Base-by-base conservation (phyloP, 2,888 invertebrate species). In the Pherbina coryleti region DNA sequence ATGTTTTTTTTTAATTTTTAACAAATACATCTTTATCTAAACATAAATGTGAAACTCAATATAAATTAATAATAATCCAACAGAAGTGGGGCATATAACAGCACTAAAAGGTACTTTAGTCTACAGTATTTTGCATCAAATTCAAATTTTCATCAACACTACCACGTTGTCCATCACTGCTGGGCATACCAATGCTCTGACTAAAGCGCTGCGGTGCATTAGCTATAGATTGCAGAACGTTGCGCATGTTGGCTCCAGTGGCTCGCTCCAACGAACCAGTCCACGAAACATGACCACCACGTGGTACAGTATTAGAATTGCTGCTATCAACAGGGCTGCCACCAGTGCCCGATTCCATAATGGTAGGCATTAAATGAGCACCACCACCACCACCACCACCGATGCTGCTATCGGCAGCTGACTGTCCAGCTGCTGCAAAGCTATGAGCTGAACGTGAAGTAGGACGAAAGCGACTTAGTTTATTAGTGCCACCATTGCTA, bases 371-470 rank as follows among this genome's bases (percentile, higher is more conserved):
- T 22, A 60, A 60, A 37, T 37, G 84, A 82, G 72, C 66, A 76
- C 5, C 78, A 22, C 3, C 79, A 31, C 44, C 81, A 82, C 22
- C 44, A 78, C 44, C 34, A 83, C 83, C 37, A 70, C 60, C 64
- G 37, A 73, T 34, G 28, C 28, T 80, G 19, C 82, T 80, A 66
- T 84, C 85, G 14, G 34, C 57, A 11, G 19, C 73, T 69, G 62
- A 14, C 51, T 25, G 79, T 72, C 4, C 55, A 22, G 73, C 81
- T 25, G 44, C 81, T n/a, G 53, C 78, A 72, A 87, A 85, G 75
- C 86, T 87, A 75, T 88, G 86, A 19, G 87, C 86, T 4, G 90
- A 90, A 31, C 90, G 88, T 44, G 90, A 90, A 49, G 90, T 83
- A 1, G 90, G 89, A 19, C 88, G 87, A 85, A 88, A 88, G 53